These are phyloP conservation scores for Collichthys lucidus DNA, from an alignment of 2,113 vertebrate genomes.

Conservation along the genomic window DNA sequence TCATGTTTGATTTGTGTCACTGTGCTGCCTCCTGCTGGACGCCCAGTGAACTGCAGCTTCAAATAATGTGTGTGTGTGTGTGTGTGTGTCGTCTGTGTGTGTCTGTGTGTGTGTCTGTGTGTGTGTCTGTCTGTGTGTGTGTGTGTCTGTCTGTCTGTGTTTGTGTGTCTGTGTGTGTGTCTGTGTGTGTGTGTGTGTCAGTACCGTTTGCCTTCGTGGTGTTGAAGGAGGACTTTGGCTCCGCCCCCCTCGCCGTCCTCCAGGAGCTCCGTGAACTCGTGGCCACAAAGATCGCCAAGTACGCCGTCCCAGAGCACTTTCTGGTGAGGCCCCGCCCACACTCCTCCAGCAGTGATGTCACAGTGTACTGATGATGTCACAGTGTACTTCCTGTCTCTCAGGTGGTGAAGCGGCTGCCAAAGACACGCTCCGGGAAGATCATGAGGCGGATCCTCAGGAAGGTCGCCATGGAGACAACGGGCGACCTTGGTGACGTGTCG, in stretches of 20 bases:
- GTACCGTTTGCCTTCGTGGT: conserved; percentile 93
- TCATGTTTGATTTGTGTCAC: neutral
- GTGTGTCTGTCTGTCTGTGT: too few species aligned
- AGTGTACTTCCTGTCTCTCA: conserved; percentile 56
- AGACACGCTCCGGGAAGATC: conserved; percentile 95
- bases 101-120: neutral
- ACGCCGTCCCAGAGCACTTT: conserved; percentile 92
- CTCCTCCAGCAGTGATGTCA: neutral
- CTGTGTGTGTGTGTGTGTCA: conserved; percentile 54
- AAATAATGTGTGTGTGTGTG: neutral
- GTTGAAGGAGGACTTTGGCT: conserved; percentile 82
- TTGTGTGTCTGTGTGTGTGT: neutral
- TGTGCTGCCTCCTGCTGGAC: conserved; percentile 25
- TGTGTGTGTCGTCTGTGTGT: too few species aligned
- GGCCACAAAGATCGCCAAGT: conserved; percentile 91
- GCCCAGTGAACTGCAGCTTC: too few species aligned
- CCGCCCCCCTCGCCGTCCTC: conserved; percentile 63
- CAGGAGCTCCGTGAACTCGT: conserved; percentile 86
- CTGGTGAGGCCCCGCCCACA: conserved; percentile 84
- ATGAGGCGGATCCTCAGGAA: conserved; percentile 92
- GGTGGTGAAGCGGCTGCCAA: conserved; percentile 93
- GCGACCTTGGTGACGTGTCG: conserved; percentile 88
- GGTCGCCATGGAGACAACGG: conserved; percentile 78
- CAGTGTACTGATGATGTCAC: neutral
- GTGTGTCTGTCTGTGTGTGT: too few species aligned